Base-by-base conservation (phyloP, 2,797 vertebrate genomes). In the Denticeps clupeoides region DNA sequence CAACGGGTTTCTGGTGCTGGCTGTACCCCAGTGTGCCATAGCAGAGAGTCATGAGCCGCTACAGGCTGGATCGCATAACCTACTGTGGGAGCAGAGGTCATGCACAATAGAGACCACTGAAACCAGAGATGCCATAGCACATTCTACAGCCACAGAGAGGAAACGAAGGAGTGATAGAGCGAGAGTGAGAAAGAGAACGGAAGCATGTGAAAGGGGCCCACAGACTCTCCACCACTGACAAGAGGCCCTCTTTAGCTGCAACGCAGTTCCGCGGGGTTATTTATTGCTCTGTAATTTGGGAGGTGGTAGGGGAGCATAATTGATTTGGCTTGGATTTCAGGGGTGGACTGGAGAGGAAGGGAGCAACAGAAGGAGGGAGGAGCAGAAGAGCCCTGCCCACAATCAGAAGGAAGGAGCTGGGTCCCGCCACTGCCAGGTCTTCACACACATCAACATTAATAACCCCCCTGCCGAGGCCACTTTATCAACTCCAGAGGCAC, bases 241-340 rank as follows among this genome's bases (percentile, higher is more conserved):
- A 53, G 47, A 65, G 68, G 62, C 64, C 64, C 59, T 41, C 57
- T 70, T 63, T 68, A 70, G 72, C 61, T 67, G 62, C 51, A 54
- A 64, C 61, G 60, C 55, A 47, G 62, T 63, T 63, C 41, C 62
- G 60, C 51, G 67, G 62, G 41, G 32, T 80, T 78, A 82, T 83
- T 84, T 82, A 84, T 79, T 75, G 78, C 72, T 72, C 70, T 66
- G 70, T 77, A 72, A 77, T 76, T 76, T 77, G 56, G 55, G 53
- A 60, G 58, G 56, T 69, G 61, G 47, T 22, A 33, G 41, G 55
- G 59, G 69, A 74, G 72, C 65, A 64, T 69, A 75, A 80, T 80
- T 75, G 77, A 82, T 82, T 82, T 75, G 77, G 73, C 73, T 78
- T 63, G 53, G 70, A 71, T 80, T 77, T 74, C 77, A 72, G 62